Base-by-base conservation (phyloP, 2,113 vertebrate genomes). In the Furnarius figulus region DNA sequence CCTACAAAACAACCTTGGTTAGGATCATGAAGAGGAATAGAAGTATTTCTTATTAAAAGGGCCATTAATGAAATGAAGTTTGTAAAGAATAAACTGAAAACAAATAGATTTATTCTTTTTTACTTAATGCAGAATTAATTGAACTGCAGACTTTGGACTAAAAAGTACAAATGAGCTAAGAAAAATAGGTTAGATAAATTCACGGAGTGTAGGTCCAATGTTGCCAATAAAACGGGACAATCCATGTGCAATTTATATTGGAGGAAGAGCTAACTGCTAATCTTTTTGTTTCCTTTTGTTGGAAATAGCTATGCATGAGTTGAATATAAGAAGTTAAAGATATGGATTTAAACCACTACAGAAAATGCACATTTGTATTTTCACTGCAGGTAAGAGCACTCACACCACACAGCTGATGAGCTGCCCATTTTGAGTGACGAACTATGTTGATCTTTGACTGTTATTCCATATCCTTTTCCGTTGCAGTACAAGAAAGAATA, bases 291-390 rank as follows among this genome's bases (percentile, higher is more conserved):
- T 49, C 19, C 6, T 8, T 0, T 17, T 58, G 53, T 12, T 77
- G 46, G 46, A 94, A 86, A 90, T 58, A 82, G 8, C 4, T 46
- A 53, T 55, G 78, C 1, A 6, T 8, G 35, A 79, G 22, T 40
- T 68, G 40, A 92, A 92, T 90, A 58, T 28, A 53, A 84, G 25
- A 55, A 80, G 15, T 62, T 66, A 80, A 66, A 76, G 35, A 66
- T 47, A 66, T 10, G 12, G 15, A 66, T 53, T 56, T 78, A 85
- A 93, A 66, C 5, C 35, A 46, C n/a, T 65, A 66, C 5, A 71
- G 59, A 92, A 87, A 73, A 63, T 68, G 3, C 6, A 58, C 10
- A 40, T 87, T 61, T 90, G 18, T 85, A 46, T 85, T 83, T 85
- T 83, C 59, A 58, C 50, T 46, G 42, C 31, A 65, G 23, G 58